Base-by-base conservation (phyloP, 2,113 vertebrate genomes). In the Camelus bactrianus region DNA sequence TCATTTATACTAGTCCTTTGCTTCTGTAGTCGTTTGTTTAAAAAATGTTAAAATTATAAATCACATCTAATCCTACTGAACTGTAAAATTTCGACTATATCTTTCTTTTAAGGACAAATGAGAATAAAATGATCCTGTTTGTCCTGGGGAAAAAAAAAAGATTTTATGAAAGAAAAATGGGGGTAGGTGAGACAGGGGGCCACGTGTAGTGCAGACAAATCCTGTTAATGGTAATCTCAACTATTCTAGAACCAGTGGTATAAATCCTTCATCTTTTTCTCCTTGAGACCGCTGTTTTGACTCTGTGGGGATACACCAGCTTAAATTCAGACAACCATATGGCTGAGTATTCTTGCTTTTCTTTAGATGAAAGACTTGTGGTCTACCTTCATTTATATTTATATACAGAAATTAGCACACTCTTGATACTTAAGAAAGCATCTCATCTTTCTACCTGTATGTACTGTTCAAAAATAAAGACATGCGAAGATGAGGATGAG, bases 101-200 rank as follows among this genome's bases (percentile, higher is more conserved):
- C 89, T 93, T 93, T 97, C 75, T 95, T 97, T 94, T 93, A 96
- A 89, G 77, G 54, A 62, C 73, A 93, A 69, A 32, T 73, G 64
- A 96, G 94, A 98, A 93, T 95, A 97, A 98, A 96, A 48, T 94
- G 35, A 88, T 1, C 35, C 38, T 70, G 58, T 96, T 95, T 95
- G 91, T 84, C 64, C 85, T 88, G n/a, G 52, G 15, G 35, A 35
- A 35, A 56, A 56, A 54, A 54, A 17, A 54, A 54, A 54, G 19
- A 56, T 56, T 17, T 16, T 5, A 6, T 17, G 6, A 56, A 19
- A 56, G 17, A 56, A 56, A 19, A 56, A 56, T 17, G 38, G 38
- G 38, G 38, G 38, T 42, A 42, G 38, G 38, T 42, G 38, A 42
- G 38, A 42, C 38, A 42, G 38, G 38, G 38, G 38, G 38, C 38